Percentiles rank a stretch among this genome's conserved stretches.
phyloP scores from a whole-genome alignment of 1,140 invertebrate species.

The Amphibalanus amphitrite region DNA sequence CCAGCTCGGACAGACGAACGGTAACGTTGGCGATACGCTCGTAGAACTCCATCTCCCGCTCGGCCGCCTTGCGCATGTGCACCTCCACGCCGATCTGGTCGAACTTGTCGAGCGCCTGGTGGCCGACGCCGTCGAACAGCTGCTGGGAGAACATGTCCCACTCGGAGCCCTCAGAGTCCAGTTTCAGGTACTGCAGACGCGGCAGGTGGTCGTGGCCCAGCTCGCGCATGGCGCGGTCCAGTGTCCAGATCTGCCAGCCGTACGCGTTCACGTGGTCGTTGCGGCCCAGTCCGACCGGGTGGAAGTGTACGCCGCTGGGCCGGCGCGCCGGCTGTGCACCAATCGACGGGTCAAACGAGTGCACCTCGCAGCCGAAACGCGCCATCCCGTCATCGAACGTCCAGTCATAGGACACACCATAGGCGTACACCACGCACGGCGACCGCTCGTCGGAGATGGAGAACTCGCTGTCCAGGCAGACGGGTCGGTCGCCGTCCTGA shows the following conservation, averaged over 20 bases:
- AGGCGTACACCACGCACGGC: constrained; percentile 16
- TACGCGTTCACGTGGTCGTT: not conserved
- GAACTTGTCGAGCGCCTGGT: not conserved
- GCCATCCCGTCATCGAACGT: constrained; percentile 18
- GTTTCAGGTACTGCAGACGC: constrained; percentile 3
- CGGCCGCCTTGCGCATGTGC: not conserved
- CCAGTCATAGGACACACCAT: constrained; percentile 19
- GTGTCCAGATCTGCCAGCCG: not conserved
- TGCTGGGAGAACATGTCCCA: constrained; percentile 5
- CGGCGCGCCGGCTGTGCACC: no score
- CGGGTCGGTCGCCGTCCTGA: no score
- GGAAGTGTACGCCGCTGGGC: not conserved
- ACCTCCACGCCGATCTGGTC: not conserved
- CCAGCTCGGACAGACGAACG: not conserved
- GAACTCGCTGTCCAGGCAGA: no score
- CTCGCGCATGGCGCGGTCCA: not conserved
- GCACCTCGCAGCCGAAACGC: constrained; percentile 18
- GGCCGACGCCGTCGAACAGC: not conserved
- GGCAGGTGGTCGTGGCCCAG: not conserved
- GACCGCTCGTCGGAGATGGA: no score
- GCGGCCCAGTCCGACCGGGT: not conserved
- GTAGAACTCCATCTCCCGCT: not conserved
- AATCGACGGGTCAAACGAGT: constrained; percentile 18
- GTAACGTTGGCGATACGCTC: not conserved
- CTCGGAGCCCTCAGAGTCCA: constrained; percentile 7